Percentiles rank a stretch among this genome's conserved stretches.
Conservation (phyloP, 2,113 vertebrate species). For the Litocranius walleri region DNA sequence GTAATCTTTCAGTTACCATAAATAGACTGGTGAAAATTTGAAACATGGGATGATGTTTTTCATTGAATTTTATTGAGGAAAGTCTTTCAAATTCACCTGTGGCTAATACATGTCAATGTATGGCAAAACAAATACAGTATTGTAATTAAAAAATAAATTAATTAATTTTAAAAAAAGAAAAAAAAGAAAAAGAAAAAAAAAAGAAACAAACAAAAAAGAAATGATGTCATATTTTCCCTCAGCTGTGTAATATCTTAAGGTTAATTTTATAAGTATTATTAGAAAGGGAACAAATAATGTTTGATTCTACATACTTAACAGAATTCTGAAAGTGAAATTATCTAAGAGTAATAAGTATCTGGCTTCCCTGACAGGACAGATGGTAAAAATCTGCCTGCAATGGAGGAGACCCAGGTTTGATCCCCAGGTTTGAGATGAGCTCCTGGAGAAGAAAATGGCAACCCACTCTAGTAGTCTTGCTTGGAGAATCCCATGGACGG, state of each 20-base stretch:
- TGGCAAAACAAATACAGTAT: too few species aligned
- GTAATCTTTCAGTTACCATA: background rate
- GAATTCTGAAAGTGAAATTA: conserved; percentile 2
- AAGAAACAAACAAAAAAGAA: too few species aligned
- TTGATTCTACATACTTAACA: background rate
- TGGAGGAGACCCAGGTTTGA: background rate
- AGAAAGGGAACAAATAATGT: conserved; percentile 5
- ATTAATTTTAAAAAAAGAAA: too few species aligned
- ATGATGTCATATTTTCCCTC: background rate
- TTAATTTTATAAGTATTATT: conserved; percentile 14
- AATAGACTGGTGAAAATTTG: background rate
- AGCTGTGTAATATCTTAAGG: background rate
- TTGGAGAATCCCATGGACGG: background rate
- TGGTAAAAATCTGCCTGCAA: background rate
- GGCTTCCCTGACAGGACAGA: background rate
- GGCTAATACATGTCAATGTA: too few species aligned
- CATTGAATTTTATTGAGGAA: background rate
- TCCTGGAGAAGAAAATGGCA: background rate
- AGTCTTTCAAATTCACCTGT: too few species aligned
- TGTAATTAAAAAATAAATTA: too few species aligned
- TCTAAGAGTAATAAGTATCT: background rate
- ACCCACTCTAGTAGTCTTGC: background rate
- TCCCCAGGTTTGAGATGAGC: background rate
- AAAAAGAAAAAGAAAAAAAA: too few species aligned
- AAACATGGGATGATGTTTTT: conserved; percentile 2